Base-by-base conservation (phyloP, 2,113 vertebrate genomes). In the Eubucco bourcierii region DNA sequence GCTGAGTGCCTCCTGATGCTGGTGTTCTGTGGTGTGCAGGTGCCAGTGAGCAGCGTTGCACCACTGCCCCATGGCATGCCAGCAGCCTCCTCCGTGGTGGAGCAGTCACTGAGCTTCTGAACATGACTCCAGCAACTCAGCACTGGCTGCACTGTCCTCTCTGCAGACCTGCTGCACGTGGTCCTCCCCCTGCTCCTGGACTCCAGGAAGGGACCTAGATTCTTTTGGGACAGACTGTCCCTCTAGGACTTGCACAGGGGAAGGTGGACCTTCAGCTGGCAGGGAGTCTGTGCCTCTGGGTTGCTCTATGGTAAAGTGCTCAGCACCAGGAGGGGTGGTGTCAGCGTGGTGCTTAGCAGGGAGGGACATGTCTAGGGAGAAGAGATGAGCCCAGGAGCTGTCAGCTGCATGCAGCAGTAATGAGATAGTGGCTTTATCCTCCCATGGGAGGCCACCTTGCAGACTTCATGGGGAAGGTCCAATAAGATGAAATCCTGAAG, bases 381-480 rank as follows among this genome's bases (percentile, higher is more conserved):
- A 28, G 90, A 80, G 67, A 41, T 63, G 84, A 88, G 67, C 46
- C 68, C 85, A 71, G 91, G 50, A 95, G 80, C 79, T 84, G 67
- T 53, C 87, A 58, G 65, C 90, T 80, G 19, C 1, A 1, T 3
- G 50, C 19, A 10, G 5, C 4, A 10, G 74, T 93, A 80, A 86
- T 58, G 93, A 93, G 87, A 71, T 25, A 64, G 82, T 2, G 4
- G 87, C 68, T 94, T 93, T 84, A 47, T 94, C 87, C 95, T 95
- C 67, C 55, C 34, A 12, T 9, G 4, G 29, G 81, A 93, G 72
- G 73, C 65, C 53, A 13, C 78, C 61, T 88, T 59, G 71, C 52
- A 66, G 27, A 19, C 37, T 41, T 80, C 79, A 8, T 9, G 6
- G 88, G 59, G 50, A 27, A 76, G 37, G 37, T 53, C 41, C 25